Evolutionary conservation across 2,113 vertebrate species (phyloP).

Genomic region (Catagonus wagneri): DNA sequence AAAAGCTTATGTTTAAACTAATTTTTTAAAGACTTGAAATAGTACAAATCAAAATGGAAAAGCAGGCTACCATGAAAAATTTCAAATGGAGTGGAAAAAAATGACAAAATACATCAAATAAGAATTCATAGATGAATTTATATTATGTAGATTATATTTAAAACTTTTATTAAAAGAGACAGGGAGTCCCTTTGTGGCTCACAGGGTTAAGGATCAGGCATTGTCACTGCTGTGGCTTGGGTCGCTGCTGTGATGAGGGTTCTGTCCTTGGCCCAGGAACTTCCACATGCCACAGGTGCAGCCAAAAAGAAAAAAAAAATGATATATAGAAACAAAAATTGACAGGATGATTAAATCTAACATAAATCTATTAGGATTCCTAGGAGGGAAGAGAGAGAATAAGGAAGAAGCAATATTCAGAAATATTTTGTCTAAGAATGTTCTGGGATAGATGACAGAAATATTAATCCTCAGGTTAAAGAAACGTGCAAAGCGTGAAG

Average conservation of each 20-base stretch:
- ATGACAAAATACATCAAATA: neutral
- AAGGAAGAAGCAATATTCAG: neutral
- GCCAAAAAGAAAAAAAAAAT: neutral
- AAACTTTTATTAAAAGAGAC: neutral
- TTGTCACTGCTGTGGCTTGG: too few species aligned
- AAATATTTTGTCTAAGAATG: neutral
- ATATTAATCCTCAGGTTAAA: neutral
- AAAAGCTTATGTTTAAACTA: slow-evolving; percentile 5
- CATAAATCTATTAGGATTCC: neutral
- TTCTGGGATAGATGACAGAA: neutral
- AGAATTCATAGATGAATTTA: neutral
- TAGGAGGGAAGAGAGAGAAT: neutral
- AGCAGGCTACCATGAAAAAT: neutral
- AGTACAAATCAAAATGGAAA: neutral
- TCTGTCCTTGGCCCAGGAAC: too few species aligned
- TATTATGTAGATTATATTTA: neutral
- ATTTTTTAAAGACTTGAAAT: neutral
- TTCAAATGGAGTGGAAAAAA: neutral
- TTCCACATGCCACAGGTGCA: neutral
- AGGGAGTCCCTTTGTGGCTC: too few species aligned
- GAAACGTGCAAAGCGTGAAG: neutral
- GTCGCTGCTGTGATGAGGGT: too few species aligned
- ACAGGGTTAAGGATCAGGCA: too few species aligned
- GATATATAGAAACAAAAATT: too few species aligned
- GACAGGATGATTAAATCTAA: neutral